Base-by-base conservation (phyloP, 1,140 invertebrate species). In the Calliphora vicina region DNA sequence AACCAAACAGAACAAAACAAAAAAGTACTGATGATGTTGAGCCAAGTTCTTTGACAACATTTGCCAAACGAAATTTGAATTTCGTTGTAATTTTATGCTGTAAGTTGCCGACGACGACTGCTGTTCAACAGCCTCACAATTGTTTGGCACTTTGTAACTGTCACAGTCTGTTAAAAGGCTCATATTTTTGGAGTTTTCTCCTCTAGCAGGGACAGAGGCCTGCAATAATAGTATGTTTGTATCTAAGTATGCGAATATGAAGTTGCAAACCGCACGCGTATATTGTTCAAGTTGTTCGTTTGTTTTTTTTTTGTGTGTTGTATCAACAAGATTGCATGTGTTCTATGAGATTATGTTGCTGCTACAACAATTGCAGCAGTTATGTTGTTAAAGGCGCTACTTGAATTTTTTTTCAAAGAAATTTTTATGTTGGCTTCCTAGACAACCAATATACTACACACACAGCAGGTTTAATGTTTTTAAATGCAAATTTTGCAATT, bases 141-240 rank as follows among this genome's bases (percentile, higher is more conserved):
- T 87, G 88, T 84, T 86, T 85, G 86, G 87, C 88, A 89, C 88
- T 89, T 89, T 89, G 88, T 89, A 89, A 89, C 88, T 89, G 88
- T 89, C 88, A 88, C 84, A 86, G 88, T 85, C 86, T 87, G 87
- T 89, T 89, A 89, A 89, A 86, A 86, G 87, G 81, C 87, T 88
- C 88, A 89, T 89, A 89, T 88, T 82, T 88, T 88, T 71, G 61
- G 43, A 81, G 78, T 43, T 42, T 45, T 20, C 13, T 2, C 45
- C 25, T 20, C 13, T 35, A 5, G 35, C 35, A 35, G 35, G 35
- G 35, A 10, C n/a, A 10, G 35, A 35, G 6, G 35, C 35, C 5
- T 35, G 35, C 35, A 35, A 35, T 35, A 35, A 10, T 10, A 8
- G 35, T 35, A 8, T 35, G 35, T 35, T 35, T 35, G 35, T 35